Conservation (phyloP, 1,140 invertebrate genomes). For the Scaptomyza montana region DNA sequence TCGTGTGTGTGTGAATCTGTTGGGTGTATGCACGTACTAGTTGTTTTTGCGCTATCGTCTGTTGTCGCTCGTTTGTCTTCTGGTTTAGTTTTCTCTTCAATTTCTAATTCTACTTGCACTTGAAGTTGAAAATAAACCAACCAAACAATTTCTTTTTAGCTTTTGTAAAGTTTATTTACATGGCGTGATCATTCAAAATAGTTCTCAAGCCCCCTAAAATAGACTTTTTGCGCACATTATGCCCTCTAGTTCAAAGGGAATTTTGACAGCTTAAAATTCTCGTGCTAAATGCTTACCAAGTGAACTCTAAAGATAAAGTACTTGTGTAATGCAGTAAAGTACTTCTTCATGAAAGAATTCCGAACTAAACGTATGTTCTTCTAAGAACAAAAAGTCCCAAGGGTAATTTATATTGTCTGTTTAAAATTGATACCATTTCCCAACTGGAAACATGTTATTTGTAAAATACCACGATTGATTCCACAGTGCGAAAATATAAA, state of each 20-base stretch:
- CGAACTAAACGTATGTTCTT: no score
- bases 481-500: not conserved
- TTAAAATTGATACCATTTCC: not conserved
- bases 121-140: slow-evolving; percentile 66
- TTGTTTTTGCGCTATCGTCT: slow-evolving; percentile 25
- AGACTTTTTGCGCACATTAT: not conserved
- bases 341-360: no score
- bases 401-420: no score
- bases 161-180: slow-evolving; percentile 49
- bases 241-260: not conserved
- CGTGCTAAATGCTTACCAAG: not conserved
- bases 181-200: slow-evolving; percentile 23
- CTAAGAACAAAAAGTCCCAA: no score
- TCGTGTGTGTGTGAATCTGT: not conserved
- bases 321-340: no score
- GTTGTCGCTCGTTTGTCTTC: slow-evolving; percentile 32
- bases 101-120: slow-evolving; percentile 60
- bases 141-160: slow-evolving; percentile 28
- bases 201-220: slow-evolving; percentile 4
- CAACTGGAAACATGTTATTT: no score
- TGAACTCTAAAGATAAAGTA: no score
- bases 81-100: slow-evolving; percentile 60
- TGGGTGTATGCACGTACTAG: slow-evolving; percentile 19
- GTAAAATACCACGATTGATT: no score
- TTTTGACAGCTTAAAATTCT: slow-evolving; percentile 2